Conservation (phyloP, 2,797 vertebrate species). For the Geotrypetes seraphini region DNA sequence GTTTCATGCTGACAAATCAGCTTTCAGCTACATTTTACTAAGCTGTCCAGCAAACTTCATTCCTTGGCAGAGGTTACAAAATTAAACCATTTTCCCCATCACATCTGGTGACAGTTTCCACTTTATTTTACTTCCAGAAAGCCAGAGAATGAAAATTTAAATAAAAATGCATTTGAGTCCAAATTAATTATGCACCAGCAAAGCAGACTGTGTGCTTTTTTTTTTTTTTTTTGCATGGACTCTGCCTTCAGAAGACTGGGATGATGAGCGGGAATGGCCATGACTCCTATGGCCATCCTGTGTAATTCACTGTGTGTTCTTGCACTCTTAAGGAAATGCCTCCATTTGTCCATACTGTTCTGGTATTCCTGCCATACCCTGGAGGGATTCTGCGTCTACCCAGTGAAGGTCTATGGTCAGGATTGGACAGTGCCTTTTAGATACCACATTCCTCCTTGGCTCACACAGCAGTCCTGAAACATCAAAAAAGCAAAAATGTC, state of each 20-base stretch:
- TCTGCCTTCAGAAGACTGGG: not conserved
- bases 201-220: conserved; percentile 24
- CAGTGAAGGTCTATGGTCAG: conserved; percentile 70
- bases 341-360: conserved; percentile 3
- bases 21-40: no score
- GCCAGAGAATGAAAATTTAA: conserved; percentile 36
- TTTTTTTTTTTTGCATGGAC: conserved; percentile 6
- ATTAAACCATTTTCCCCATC: conserved; percentile 45
- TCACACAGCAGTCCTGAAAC: conserved; percentile 86
- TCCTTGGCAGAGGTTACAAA: no score
- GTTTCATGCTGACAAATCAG: no score
- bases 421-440: conserved; percentile 91
- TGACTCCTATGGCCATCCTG: not conserved
- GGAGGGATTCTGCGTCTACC: not conserved
- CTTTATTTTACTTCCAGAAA: conserved; percentile 46
- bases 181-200: conserved; percentile 24
- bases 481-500: not conserved
- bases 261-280: not conserved
- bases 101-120: conserved; percentile 30
- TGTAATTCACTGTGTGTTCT: conserved; percentile 8
- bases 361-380: conserved; percentile 9
- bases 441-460: conserved; percentile 91
- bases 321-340: conserved; percentile 7
- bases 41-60: no score
- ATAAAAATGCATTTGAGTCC: no score